Conservation (phyloP, 1,140 invertebrate species). For the Sesamia nonagrioides region DNA sequence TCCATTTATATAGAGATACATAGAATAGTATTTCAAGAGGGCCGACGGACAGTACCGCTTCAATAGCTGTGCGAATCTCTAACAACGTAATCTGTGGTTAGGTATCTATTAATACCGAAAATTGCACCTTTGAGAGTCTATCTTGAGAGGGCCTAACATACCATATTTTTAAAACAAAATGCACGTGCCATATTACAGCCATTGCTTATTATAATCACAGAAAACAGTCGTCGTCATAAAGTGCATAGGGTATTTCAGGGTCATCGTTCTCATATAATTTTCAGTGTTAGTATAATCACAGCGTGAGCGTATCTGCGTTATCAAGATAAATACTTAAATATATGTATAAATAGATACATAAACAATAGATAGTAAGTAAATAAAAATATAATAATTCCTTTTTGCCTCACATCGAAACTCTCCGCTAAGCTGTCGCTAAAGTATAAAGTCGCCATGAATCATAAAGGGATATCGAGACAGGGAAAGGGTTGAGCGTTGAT, state of each 20-base stretch:
- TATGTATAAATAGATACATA: background rate
- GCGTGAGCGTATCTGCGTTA: background rate
- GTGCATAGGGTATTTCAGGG: conserved; percentile 21
- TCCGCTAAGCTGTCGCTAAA: too few species aligned
- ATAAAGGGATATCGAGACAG: too few species aligned
- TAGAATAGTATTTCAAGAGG: conserved; percentile 67
- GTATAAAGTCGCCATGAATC: too few species aligned
- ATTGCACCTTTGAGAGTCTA: conserved; percentile 9
- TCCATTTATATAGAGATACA: conserved; percentile 80
- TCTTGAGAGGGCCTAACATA: background rate
- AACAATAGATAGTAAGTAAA: background rate
- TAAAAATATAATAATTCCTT: background rate
- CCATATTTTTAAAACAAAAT: background rate
- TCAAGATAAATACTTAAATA: conserved; percentile 6
- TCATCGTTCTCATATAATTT: conserved; percentile 8
- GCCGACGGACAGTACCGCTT: conserved; percentile 52
- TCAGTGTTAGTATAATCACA: conserved; percentile 6
- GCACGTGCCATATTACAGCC: conserved; percentile 1
- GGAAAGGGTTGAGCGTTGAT: too few species aligned
- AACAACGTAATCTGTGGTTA: conserved; percentile 31
- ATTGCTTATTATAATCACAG: background rate
- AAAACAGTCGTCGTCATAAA: background rate
- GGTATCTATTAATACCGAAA: conserved; percentile 20
- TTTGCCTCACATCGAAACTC: too few species aligned
- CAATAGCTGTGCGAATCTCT: conserved; percentile 48